Base-by-base conservation (phyloP, 2,888 invertebrate species). In the Lasioglossum vierecki region DNA sequence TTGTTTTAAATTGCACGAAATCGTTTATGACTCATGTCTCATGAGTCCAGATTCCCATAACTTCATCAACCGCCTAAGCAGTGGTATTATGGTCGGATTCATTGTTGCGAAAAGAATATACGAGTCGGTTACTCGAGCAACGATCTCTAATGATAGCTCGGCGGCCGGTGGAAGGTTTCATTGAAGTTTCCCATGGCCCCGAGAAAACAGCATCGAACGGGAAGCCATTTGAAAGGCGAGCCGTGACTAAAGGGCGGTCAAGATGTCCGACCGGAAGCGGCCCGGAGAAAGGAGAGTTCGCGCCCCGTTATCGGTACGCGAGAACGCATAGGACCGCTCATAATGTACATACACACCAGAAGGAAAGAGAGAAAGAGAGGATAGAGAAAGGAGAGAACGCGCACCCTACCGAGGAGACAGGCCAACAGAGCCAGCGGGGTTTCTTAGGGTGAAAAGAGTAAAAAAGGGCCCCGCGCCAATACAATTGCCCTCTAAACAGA, bases 401-500 rank as follows among this genome's bases (percentile, higher is more conserved):
- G 88, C 90, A 88, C 89, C 91, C 91, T 86, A 89, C 89, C 84
- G 91, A 86, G 90, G 89, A 88, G 90, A 89, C 89, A 89, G 93
- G 86, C 91, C 92, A 93, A 93, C 93, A 93, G 87, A 91, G 90
- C 85, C 93, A 92, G 92, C 92, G 92, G 93, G 93, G 93, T 90
- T 93, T 92, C 93, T 89, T 89, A 86, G 89, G 88, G 86, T 88
- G 91, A 89, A 90, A 87, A 88, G 91, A 91, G 88, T 91, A 90
- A 91, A 92, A 44, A 91, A 92, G 92, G 84, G 88, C 90, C 89
- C 90, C 87, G 88, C 91, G 88, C 84, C 88, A 86, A 89, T 90
- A 92, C 92, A 93, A 93, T 93, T 93, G 93, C 90, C 92, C 91
- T 92, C 92, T 93, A 93, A 93, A 93, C 93, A 92, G 92, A 92